phyloP scores from a whole-genome alignment of 2,888 invertebrate species.

The Ochropleura leucogaster region DNA sequence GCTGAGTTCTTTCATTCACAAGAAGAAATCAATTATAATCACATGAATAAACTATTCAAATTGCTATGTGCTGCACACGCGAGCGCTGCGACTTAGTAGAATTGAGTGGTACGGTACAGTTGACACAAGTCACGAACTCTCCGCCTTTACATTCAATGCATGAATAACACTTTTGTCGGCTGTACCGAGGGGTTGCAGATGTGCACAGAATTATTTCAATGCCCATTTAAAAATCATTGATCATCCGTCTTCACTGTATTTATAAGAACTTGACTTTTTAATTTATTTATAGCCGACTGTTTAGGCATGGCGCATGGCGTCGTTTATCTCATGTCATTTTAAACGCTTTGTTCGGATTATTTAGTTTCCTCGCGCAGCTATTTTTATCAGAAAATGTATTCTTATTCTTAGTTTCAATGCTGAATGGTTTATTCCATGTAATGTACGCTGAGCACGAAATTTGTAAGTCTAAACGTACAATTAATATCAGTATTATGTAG shows the following conservation, averaged over 20 bases:
- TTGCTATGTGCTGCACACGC: constrained; percentile 69
- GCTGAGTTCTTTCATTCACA: constrained; percentile 72
- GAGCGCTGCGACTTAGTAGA: constrained; percentile 71
- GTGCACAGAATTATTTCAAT: constrained; percentile 65
- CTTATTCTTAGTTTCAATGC: constrained; percentile 21
- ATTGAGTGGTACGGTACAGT: constrained; percentile 68
- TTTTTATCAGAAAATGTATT: constrained; percentile 42
- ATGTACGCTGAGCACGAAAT: constrained; percentile 39
- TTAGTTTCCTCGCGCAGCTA: constrained; percentile 39
- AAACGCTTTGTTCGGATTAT: constrained; percentile 49
- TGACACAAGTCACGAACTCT: constrained; percentile 72
- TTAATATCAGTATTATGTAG: constrained; percentile 59
- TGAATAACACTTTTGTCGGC: constrained; percentile 67
- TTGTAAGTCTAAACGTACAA: constrained; percentile 52
- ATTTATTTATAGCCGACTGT: constrained; percentile 49
- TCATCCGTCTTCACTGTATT: constrained; percentile 57
- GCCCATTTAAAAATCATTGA: constrained; percentile 63
- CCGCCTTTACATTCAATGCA: constrained; percentile 66
- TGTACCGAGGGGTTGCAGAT: constrained; percentile 67
- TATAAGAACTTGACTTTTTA: constrained; percentile 55
- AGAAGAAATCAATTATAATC: constrained; percentile 81
- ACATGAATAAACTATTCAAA: constrained; percentile 79
- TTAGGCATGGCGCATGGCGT: constrained; percentile 42
- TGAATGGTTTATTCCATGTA: constrained; percentile 39
- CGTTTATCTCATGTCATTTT: constrained; percentile 56